Base-by-base conservation (phyloP, 2,888 invertebrate species). In the Drosophila prolongata region DNA sequence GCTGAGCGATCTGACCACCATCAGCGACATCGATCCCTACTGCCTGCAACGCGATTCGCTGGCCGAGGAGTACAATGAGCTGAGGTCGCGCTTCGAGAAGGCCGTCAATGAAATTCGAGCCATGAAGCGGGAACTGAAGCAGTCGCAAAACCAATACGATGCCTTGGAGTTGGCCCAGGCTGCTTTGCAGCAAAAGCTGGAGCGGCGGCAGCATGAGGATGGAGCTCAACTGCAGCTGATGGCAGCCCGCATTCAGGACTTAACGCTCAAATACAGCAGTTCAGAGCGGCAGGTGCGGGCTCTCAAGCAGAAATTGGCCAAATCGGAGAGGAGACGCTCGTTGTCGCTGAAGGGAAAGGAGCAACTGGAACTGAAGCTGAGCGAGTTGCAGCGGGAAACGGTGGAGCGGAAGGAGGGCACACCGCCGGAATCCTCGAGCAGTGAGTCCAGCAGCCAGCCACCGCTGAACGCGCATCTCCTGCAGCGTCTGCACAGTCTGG, bases 261-360 rank as follows among this genome's bases (percentile, higher is more conserved):
- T 98, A 35, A 97, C 97, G 0, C 94, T 95, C 59, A 98, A 97
- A 90, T 93, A 97, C 68, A 95, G 95, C 8, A 94, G 95, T 0
- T 96, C 97, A 1, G 97, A 97, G 89, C 96, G 96, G 81, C 97
- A 97, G 92, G 95, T 96, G 9, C 93, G 97, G 59, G 95, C 94
- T 3, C 90, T 97, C 24, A 97, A 96, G 91, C 96, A 96, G 84
- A 97, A 97, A 91, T 93, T 96, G 69, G 95, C 95, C 75, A 96
- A 96, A 89, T 94, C 95, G 0, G 97, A 97, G 88, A 96, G 97
- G 80, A 93, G 97, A 75, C 94, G 97, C 73, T 96, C 97, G 40
- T 93, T 97, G 24, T 97, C 97, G 0, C 92, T 98, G 46, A 97
- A 97, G 91, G 96, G 97, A 8, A 94, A 96, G 77, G 96, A 97